Conservation (phyloP, 2,797 vertebrate species). For the Xerus rutilus region DNA sequence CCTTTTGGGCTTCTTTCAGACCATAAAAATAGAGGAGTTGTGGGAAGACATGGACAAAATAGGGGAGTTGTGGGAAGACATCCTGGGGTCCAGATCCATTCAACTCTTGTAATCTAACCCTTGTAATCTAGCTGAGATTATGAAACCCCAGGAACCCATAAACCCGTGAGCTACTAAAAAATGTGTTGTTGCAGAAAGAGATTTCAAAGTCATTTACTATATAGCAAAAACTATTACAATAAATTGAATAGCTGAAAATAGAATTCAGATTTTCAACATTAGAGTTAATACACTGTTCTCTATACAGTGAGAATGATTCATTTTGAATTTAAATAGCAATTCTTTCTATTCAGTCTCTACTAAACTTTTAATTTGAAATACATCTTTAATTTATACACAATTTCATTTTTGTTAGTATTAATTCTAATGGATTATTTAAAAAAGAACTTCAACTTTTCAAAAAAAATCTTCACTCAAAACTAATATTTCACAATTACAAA, state of each 20-base stretch:
- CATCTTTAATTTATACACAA: neutral
- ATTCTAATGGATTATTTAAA: neutral
- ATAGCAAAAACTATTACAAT: neutral
- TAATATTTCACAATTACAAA: conserved; percentile 20
- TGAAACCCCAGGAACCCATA: neutral
- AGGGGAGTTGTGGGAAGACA: neutral
- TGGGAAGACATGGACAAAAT: neutral
- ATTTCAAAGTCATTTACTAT: neutral
- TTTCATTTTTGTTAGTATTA: conserved; percentile 38
- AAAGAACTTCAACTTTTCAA: neutral
- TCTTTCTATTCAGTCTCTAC: neutral
- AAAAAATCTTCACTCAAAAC: neutral
- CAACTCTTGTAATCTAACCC: neutral
- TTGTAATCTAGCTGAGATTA: neutral
- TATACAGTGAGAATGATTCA: neutral
- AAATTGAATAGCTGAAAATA: neutral
- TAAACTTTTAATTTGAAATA: conserved; percentile 33
- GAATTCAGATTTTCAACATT: neutral
- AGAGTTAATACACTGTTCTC: neutral
- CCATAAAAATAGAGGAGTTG: neutral
- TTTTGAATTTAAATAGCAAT: neutral
- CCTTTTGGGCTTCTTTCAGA: neutral
- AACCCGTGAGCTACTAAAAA: neutral
- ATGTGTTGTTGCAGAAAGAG: neutral
- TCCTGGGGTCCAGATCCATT: fast-evolving